These are phyloP conservation scores for Chrysodeixis includens DNA, from an alignment of 2,888 invertebrate genomes.

Conservation along the genomic window DNA sequence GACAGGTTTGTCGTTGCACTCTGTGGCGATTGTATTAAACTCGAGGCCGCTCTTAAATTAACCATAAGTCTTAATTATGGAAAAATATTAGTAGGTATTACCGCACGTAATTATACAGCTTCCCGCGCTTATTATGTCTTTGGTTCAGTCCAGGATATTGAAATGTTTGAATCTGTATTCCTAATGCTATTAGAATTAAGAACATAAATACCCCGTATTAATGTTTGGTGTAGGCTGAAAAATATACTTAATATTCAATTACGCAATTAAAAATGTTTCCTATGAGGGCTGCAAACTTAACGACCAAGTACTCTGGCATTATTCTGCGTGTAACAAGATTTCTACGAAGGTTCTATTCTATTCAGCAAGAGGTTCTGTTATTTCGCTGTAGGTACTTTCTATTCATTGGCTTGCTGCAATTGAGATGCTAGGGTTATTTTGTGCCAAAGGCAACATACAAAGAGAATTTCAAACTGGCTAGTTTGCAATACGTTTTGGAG, in stretches of 20 bases:
- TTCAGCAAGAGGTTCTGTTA: conserved; percentile 6
- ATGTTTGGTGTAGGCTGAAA: too few species aligned
- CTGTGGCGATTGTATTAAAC: conserved; percentile 56
- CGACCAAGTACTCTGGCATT: background rate
- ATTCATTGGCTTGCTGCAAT: conserved; percentile 26
- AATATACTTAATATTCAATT: too few species aligned
- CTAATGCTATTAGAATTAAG: too few species aligned
- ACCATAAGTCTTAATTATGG: conserved; percentile 36
- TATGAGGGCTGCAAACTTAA: background rate
- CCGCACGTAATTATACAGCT: background rate
- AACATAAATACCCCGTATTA: too few species aligned
- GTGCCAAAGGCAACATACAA: conserved; percentile 18
- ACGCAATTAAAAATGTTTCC: too few species aligned
- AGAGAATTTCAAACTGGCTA: conserved; percentile 18
- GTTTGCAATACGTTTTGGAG: conserved; percentile 4
- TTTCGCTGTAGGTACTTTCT: conserved; percentile 25
- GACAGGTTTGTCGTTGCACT: conserved; percentile 58
- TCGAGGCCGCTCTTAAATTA: conserved; percentile 44
- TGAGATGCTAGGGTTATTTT: conserved; percentile 13
- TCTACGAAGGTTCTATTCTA: background rate
- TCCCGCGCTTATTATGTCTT: background rate
- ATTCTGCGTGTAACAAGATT: background rate
- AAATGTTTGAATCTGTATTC: too few species aligned
- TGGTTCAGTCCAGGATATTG: too few species aligned
- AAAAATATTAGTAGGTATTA: conserved; percentile 19